Conservation (phyloP, 2,888 invertebrate genomes). For the Harpalus rubripes region DNA sequence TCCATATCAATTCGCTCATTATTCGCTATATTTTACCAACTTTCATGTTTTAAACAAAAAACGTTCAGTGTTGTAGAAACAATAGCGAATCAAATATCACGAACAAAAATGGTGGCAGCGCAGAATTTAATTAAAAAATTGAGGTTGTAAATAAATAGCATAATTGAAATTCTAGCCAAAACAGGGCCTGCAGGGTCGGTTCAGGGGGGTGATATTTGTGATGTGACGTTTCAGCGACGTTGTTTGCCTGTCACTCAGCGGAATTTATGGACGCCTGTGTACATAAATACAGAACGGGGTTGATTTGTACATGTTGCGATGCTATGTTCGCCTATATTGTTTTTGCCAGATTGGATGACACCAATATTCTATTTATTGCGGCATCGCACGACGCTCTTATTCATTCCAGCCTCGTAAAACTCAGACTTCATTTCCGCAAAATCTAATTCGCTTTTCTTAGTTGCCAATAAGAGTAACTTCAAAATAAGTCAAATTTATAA, state of each 20-base stretch:
- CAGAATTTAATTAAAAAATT: conserved; percentile 48
- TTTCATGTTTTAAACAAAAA: conserved; percentile 34
- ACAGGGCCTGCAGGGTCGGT: neutral
- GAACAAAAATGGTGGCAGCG: conserved; percentile 18
- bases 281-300: conserved; percentile 42
- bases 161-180: conserved; percentile 46
- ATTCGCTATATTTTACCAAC: conserved; percentile 1
- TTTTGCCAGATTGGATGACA: conserved; percentile 55
- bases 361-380: conserved; percentile 57
- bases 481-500: neutral
- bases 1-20: conserved; percentile 8
- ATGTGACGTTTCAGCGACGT: conserved; percentile 32
- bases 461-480: neutral
- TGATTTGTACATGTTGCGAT: conserved; percentile 33
- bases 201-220: conserved; percentile 35
- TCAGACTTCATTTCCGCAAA: conserved; percentile 1
- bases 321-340: conserved; percentile 51
- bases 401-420: conserved; percentile 17
- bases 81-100: conserved; percentile 42
- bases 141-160: conserved; percentile 48
- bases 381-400: conserved; percentile 46
- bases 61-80: conserved; percentile 16
- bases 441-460: neutral
- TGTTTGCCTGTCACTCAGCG: conserved; percentile 42
- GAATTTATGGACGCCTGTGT: conserved; percentile 44